These are phyloP conservation scores for Nemapogon koenigi DNA, from an alignment of 2,888 invertebrate species.

Conservation along the genomic window DNA sequence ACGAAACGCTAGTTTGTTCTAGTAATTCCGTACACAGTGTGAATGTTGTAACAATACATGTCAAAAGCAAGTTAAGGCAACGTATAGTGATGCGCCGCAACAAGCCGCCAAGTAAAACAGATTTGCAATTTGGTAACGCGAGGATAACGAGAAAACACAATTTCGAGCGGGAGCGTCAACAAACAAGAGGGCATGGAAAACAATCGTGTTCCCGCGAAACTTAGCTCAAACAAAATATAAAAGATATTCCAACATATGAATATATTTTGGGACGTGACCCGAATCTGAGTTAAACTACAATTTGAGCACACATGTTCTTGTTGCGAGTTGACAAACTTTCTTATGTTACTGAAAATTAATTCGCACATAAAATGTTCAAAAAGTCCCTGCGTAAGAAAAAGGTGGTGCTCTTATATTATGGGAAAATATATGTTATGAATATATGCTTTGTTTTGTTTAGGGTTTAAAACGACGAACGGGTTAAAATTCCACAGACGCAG, in stretches of 20 bases:
- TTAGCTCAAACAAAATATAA: slow-evolving; percentile 8
- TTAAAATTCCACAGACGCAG: no score
- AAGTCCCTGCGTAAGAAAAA: no score
- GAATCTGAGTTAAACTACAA: background rate
- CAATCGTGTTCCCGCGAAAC: slow-evolving; percentile 12
- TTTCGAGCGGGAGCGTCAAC: slow-evolving; percentile 17
- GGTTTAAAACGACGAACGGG: no score
- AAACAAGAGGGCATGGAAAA: slow-evolving; percentile 13
- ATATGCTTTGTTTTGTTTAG: no score
- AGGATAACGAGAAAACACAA: slow-evolving; percentile 13
- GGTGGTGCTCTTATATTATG: no score
- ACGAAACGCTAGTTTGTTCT: no score
- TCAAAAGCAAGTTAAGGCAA: background rate
- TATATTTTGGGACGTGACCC: slow-evolving; percentile 2
- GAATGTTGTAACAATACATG: background rate
- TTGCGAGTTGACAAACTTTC: no score
- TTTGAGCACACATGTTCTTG: background rate
- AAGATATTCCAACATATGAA: slow-evolving; percentile 5
- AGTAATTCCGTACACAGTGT: background rate
- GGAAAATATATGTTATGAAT: no score
- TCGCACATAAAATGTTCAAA: no score
- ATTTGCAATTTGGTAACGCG: background rate
- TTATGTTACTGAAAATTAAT: no score
- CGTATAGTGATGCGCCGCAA: background rate
- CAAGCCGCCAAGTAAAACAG: slow-evolving; percentile 18